Base-by-base conservation (phyloP, 92 coral and sea anemone species). In the Siderastrea radians region DNA sequence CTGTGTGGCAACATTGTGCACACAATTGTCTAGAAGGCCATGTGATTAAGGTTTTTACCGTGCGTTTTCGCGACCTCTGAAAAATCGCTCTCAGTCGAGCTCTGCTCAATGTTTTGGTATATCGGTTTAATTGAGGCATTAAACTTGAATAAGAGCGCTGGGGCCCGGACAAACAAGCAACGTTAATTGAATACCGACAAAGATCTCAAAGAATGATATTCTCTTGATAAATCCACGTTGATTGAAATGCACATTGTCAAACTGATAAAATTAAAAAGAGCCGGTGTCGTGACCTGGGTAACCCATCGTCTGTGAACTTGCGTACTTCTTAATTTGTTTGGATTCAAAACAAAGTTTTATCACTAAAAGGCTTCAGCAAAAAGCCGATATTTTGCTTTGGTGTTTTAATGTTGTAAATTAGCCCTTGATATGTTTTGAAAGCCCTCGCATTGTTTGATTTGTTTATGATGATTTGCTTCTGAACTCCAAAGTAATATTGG, bases 181-280 rank as follows among this genome's bases (percentile, higher is more conserved):
- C 61, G 78, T 68, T 84, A 84, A 84, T 84, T 84, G 87, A 84
- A 84, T 84, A 74, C 80, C 87, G 70, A 53, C 80, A 84, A 63
- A 84, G 87, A 73, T 83, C 19, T 69, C 49, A 49, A 63, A 38
- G 17, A 11, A 7, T 15, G 81, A 84, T 84, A 84, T 84, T 84
- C 51, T 65, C 17, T 73, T 72, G 71, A 74, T 74, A 84, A 84
- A 84, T 62, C 87, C 80, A 61, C 72, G 87, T 59, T 84, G 87
- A 84, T 84, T 73, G 87, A 84, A 80, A 60, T 51, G 47, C 80
- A 50, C 49, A 14, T 74, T 73, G 15, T 62, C 64, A 15, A 19
- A 14, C 69, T 82, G 86, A 82, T 82, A 70, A 82, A 71, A 71
- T 71, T 12, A 14, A 67, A 71, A 14, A 73, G 45, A 53, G 53